A percentile compares a stretch with the other conserved stretches of the same genome.
Conservation (phyloP, 53 echinoderm and acorn worm species). For the Holothuria leucospilota region DNA sequence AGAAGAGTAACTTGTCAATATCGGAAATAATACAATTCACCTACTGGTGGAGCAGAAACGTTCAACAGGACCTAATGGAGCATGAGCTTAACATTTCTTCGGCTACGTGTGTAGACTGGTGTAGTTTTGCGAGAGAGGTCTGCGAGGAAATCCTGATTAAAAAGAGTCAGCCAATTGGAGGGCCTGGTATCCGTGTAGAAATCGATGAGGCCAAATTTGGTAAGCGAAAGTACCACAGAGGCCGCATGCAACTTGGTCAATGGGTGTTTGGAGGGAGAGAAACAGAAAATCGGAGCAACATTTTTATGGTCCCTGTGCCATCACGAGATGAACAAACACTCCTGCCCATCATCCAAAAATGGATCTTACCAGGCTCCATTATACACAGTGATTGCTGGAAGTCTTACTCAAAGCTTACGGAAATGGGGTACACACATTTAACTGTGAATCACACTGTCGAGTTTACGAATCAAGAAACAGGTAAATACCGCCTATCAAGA, state of each 20-base stretch:
- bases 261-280: slow-evolving; percentile 66
- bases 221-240: neutral
- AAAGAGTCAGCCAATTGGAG: slow-evolving; percentile 22
- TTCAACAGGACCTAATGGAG: slow-evolving; percentile 31
- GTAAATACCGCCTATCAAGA: no score
- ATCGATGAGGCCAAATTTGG: slow-evolving; percentile 51
- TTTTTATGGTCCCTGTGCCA: slow-evolving; percentile 52
- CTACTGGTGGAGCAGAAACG: slow-evolving; percentile 54
- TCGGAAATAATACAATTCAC: slow-evolving; percentile 46
- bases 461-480: slow-evolving; percentile 15
- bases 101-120: slow-evolving; percentile 60
- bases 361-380: slow-evolving; percentile 35
- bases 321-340: slow-evolving; percentile 35
- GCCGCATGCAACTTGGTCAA: slow-evolving; percentile 23
- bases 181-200: slow-evolving; percentile 18
- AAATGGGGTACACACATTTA: slow-evolving; percentile 56
- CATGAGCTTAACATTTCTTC: slow-evolving; percentile 29
- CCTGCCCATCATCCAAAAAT: slow-evolving; percentile 42
- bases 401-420: slow-evolving; percentile 12
- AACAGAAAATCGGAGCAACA: slow-evolving; percentile 38
- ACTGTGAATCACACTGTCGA: slow-evolving; percentile 59
- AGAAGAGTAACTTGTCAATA: slow-evolving; percentile 47
- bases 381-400: slow-evolving; percentile 58
- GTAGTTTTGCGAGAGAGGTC: slow-evolving; percentile 52
- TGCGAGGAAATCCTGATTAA: slow-evolving; percentile 22